phyloP scores from a whole-genome alignment of 2,888 invertebrate genomes.

The Brenthis daphne region DNA sequence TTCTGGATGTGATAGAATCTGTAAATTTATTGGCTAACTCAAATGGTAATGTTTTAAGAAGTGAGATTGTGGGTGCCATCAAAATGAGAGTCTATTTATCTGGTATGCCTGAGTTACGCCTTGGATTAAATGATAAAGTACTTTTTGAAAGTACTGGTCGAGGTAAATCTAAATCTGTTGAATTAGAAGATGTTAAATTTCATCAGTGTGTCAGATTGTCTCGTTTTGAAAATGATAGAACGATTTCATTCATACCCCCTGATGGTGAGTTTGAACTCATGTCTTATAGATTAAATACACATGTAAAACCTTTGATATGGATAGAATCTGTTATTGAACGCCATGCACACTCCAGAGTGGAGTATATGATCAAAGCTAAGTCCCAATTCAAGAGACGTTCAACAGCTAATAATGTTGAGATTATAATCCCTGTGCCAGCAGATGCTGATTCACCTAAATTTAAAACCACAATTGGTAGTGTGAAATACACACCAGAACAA shows the following conservation, averaged over 20 bases:
- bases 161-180: constrained; percentile 98
- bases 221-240: constrained; percentile 98
- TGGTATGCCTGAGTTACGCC: constrained; percentile 98
- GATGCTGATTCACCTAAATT: constrained; percentile 99
- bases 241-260: constrained; percentile 99
- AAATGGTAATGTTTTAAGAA: constrained; percentile 97
- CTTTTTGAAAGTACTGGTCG: constrained; percentile 98
- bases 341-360: constrained; percentile 97
- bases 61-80: constrained; percentile 99
- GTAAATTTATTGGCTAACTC: constrained; percentile 98
- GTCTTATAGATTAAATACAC: constrained; percentile 98
- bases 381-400: constrained; percentile 98
- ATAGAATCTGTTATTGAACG: constrained; percentile 99
- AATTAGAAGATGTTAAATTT: constrained; percentile 98
- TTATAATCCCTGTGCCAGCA: constrained; percentile 96
- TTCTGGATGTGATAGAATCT: constrained; percentile 99
- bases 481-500: constrained; percentile 98
- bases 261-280: constrained; percentile 99
- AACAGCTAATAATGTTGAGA: constrained; percentile 99
- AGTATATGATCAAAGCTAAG: constrained; percentile 99
- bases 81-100: constrained; percentile 99
- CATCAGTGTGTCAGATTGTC: constrained; percentile 99
- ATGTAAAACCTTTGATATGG: constrained; percentile 99
- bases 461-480: constrained; percentile 97
- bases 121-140: constrained; percentile 98